phyloP scores from a whole-genome alignment of 37 sponge, comb jelly and placozoan species.

The Beroe forskalii region DNA sequence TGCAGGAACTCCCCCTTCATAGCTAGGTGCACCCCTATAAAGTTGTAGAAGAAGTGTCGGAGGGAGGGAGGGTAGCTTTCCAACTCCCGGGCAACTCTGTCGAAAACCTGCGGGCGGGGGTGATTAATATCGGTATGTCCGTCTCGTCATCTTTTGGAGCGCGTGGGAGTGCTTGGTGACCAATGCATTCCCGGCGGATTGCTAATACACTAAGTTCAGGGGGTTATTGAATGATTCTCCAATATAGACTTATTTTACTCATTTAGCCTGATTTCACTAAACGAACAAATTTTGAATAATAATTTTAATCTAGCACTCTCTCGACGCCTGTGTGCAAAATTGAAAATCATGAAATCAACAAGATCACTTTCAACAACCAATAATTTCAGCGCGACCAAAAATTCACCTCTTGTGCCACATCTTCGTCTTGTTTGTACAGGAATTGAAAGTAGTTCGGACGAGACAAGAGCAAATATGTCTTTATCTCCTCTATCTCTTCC shows the following conservation, averaged over 20 bases:
- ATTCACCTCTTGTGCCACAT: background rate
- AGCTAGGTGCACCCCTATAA: background rate
- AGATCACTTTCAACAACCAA: no score
- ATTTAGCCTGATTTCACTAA: no score
- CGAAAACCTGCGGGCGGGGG: constrained; percentile 15
- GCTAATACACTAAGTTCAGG: no score
- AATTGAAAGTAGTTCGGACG: constrained; percentile 22
- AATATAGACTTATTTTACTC: no score
- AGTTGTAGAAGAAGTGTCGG: constrained; percentile 26
- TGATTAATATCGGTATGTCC: no score
- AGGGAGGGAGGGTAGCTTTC: background rate
- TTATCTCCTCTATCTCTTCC: background rate
- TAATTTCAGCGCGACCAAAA: no score
- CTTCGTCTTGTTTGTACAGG: background rate
- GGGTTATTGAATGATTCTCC: no score
- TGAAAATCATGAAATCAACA: background rate
- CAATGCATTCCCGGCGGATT: no score
- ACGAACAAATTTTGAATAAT: background rate
- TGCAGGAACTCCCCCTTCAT: background rate
- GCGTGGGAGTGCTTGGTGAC: no score
- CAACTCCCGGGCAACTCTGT: background rate
- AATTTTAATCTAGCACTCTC: background rate
- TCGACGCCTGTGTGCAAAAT: no score
- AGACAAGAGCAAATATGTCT: background rate
- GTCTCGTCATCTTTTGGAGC: no score